Conservation (phyloP, 2,888 invertebrate genomes). For the Acanthosoma haemorrhoidale region DNA sequence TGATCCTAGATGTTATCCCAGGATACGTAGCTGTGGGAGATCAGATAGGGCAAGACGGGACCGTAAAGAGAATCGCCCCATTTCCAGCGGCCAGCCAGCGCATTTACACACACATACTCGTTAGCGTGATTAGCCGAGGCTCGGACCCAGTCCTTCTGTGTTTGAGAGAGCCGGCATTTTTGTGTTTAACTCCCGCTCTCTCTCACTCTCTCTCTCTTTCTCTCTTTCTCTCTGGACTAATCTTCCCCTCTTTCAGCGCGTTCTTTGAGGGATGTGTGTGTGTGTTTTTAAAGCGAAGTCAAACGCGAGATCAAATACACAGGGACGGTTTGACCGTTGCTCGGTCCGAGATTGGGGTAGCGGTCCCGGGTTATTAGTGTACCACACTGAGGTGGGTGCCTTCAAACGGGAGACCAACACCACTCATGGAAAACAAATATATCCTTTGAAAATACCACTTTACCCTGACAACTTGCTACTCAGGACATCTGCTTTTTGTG, state of each 20-base stretch:
- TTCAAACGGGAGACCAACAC: neutral
- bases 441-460: neutral
- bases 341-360: too few relatives aligned
- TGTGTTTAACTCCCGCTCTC: neutral
- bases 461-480: too few relatives aligned
- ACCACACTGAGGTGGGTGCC: neutral
- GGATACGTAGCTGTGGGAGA: too few relatives aligned
- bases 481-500: too few relatives aligned
- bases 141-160: neutral
- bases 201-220: too few relatives aligned
- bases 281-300: neutral
- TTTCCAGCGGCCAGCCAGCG: too few relatives aligned
- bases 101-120: too few relatives aligned
- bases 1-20: too few relatives aligned
- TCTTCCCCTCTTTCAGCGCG: neutral
- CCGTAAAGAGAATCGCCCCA: too few relatives aligned
- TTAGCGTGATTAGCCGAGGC: neutral
- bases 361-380: neutral
- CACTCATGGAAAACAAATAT: neutral
- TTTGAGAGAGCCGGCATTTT: neutral
- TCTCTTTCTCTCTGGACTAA: too few relatives aligned
- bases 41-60: too few relatives aligned
- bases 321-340: neutral
- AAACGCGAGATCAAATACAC: neutral
- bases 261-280: constrained; percentile 1